A percentile compares a stretch with the other conserved stretches of the same genome.
Conservation (phyloP, 2,113 vertebrate genomes). For the Elephantulus edwardii region DNA sequence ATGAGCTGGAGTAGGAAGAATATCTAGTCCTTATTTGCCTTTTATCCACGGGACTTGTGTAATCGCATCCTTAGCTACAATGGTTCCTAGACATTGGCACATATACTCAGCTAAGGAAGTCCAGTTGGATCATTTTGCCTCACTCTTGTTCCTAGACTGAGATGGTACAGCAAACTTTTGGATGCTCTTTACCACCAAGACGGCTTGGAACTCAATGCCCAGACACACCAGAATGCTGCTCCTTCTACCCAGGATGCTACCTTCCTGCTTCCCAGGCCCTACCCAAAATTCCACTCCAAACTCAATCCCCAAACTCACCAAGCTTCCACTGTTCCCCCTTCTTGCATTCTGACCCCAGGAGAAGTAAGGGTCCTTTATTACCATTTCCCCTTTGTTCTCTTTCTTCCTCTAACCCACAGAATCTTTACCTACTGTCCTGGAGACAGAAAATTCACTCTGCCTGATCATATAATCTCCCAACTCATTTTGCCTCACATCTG, state of each 20-base stretch:
- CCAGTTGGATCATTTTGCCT: background rate
- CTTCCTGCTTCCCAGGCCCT: background rate
- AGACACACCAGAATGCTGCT: background rate
- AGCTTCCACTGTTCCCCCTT: background rate
- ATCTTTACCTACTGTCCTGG: background rate
- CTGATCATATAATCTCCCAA: background rate
- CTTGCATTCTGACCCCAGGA: background rate
- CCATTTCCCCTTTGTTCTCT: background rate
- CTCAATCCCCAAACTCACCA: background rate
- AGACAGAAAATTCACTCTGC: background rate
- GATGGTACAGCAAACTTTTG: background rate
- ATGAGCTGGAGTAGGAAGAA: background rate
- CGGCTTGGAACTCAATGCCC: background rate
- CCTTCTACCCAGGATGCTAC: background rate
- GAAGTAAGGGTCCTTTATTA: background rate
- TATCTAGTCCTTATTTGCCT: background rate
- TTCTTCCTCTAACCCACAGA: background rate
- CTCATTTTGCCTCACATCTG: conserved; percentile 55
- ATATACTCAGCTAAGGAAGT: background rate
- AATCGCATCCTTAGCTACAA: background rate
- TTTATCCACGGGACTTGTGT: background rate
- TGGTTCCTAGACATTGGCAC: background rate
- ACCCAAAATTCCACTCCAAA: background rate
- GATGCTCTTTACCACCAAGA: background rate
- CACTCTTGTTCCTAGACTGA: background rate